These are phyloP conservation scores for Metaphire vulgaris DNA, from an alignment of 1,140 invertebrate species.

Conservation along the genomic window DNA sequence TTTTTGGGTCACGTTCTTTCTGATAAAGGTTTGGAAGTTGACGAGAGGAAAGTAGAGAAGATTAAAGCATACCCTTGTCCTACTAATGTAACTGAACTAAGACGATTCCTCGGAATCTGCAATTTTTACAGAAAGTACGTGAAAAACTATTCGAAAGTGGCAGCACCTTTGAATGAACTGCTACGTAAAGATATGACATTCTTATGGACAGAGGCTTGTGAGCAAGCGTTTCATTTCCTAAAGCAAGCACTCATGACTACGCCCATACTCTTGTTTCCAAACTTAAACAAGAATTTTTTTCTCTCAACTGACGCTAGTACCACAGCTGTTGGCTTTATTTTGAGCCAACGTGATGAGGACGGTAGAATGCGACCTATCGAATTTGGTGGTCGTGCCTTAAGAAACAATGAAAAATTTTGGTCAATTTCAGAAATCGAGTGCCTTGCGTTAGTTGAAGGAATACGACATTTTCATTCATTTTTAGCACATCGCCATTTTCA, in stretches of 20 bases:
- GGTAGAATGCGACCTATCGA: not conserved
- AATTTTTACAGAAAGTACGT: not conserved
- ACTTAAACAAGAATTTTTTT: not conserved
- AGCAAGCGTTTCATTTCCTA: not conserved
- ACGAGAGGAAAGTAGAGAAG: not conserved
- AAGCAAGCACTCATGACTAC: not conserved
- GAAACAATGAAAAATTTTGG: not conserved
- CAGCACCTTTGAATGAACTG: not conserved
- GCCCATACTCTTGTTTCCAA: not conserved
- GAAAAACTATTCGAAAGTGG: not conserved
- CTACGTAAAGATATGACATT: not conserved
- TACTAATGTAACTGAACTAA: not conserved
- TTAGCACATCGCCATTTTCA: not conserved
- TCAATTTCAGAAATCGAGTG: not conserved
- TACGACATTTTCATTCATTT: not conserved
- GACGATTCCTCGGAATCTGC: not conserved
- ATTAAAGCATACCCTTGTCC: not conserved
- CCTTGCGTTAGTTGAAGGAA: not conserved
- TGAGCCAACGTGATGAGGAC: not conserved
- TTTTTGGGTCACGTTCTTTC: not conserved
- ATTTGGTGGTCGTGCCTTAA: not conserved
- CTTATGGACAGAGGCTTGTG: not conserved
- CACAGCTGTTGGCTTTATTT: not conserved
- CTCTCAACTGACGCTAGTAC: not conserved
- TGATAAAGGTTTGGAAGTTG: not conserved